Conservation (phyloP, 2,113 vertebrate species). For the Choloepus hoffmanni region DNA sequence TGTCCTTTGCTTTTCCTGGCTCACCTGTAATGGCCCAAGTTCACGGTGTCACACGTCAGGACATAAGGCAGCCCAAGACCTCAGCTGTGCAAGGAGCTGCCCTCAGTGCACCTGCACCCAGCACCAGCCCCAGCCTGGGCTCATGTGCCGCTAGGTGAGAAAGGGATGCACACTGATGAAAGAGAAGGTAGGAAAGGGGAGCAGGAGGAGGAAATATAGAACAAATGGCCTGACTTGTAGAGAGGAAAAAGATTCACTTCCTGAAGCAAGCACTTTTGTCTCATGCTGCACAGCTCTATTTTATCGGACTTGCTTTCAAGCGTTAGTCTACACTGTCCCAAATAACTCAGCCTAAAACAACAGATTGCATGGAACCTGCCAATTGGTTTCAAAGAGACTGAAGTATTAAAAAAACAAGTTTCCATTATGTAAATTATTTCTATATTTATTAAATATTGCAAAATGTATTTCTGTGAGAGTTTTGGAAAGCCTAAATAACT, state of each 20-base stretch:
- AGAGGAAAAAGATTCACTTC: background rate
- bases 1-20: background rate
- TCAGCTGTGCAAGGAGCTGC: background rate
- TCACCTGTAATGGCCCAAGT: background rate
- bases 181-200: too few relatives aligned
- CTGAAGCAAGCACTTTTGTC: background rate
- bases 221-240: background rate
- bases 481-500: background rate
- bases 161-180: background rate
- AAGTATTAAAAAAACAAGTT: background rate
- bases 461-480: background rate
- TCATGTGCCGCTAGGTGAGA: background rate
- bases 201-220: background rate
- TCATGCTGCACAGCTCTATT: background rate
- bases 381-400: background rate
- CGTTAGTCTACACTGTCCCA: background rate
- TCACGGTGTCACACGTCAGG: background rate
- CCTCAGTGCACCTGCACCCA: background rate
- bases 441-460: background rate
- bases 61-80: background rate
- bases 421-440: background rate
- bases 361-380: background rate
- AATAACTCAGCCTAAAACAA: background rate
- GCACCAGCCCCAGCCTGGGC: background rate
- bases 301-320: background rate